Base-by-base conservation (phyloP, 2,888 invertebrate species). In the Nudaria mundana region DNA sequence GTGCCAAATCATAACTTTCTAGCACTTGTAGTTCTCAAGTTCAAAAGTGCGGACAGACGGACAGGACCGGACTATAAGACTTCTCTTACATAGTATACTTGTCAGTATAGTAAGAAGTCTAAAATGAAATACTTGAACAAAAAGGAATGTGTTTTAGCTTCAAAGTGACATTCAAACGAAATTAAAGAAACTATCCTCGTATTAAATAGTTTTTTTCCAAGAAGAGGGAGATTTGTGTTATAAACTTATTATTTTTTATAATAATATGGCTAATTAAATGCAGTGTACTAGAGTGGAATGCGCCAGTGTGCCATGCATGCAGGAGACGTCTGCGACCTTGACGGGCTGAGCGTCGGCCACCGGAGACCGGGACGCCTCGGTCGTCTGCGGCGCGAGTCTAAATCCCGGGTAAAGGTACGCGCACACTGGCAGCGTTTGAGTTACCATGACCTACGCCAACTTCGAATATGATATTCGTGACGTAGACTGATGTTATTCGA, bases 291-390 rank as follows among this genome's bases (percentile, higher is more conserved):
- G 44, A 56, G 56, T n/a, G n/a, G n/a, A n/a, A n/a, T n/a, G n/a
- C n/a, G n/a, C n/a, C n/a, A n/a, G n/a, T 52, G 53, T 52, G 55
- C 62, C 52, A 64, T 52, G 63, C 54, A 66, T 66, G 63, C 72
- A 72, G 67, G 64, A 59, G 57, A 62, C 54, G 66, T 65, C 64
- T 70, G 66, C 68, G 71, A 76, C 77, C 74, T 76, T 75, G 79
- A 66, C 62, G 64, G 59, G 44, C 51, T 62, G 58, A 58, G 51
- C 62, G 58, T 56, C 64, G 66, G 65, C 64, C 71, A 68, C 66
- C 58, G 61, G 69, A 68, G 71, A 67, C 63, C 61, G 65, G 63
- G 68, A 49, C 66, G 55, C 48, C 56, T 52, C 56, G 61, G 63
- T 58, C 60, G 61, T 49, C 48, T 53, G 62, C 63, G 65, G 53